A percentile compares a stretch with the other conserved stretches of the same genome.
Conservation (phyloP, 1,140 invertebrate species). For the Drosophila willistoni region DNA sequence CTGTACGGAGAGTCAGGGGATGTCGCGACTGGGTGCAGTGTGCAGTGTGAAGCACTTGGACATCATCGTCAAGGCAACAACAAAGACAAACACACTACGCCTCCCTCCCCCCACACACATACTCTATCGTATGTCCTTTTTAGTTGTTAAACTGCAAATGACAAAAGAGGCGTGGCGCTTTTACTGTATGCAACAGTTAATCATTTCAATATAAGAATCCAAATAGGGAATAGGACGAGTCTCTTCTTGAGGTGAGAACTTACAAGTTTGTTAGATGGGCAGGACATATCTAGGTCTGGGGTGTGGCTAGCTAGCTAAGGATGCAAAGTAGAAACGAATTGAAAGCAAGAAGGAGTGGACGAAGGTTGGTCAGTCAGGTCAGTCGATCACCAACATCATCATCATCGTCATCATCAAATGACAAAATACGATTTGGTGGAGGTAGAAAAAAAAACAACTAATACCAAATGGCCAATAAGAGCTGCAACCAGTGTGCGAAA, state of each 20-base stretch:
- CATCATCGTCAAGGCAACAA: slow-evolving; percentile 45
- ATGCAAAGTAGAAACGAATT: background rate
- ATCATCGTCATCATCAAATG: too few relatives aligned
- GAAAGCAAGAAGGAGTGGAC: background rate
- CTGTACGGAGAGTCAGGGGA: slow-evolving; percentile 7
- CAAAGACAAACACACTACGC: slow-evolving; percentile 6
- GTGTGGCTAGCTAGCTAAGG: background rate
- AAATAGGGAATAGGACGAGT: too few relatives aligned
- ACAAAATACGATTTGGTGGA: too few relatives aligned
- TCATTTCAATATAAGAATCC: slow-evolving; percentile 40
- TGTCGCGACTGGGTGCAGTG: slow-evolving; percentile 18
- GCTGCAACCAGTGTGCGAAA: too few relatives aligned
- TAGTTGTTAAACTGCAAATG: slow-evolving; percentile 49
- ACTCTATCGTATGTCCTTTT: slow-evolving; percentile 51
- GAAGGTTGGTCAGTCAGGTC: too few relatives aligned
- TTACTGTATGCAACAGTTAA: slow-evolving; percentile 65
- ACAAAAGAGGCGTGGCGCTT: slow-evolving; percentile 52
- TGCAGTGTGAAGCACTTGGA: slow-evolving; percentile 30
- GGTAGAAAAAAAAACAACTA: too few relatives aligned
- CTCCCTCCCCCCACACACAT: slow-evolving; percentile 15
- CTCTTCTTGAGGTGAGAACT: too few relatives aligned
- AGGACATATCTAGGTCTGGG: background rate
- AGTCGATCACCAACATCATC: too few relatives aligned
- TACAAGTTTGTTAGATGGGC: background rate
- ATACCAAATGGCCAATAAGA: too few relatives aligned